Base-by-base conservation (phyloP, 2,797 vertebrate species). In the Xerus rutilus region DNA sequence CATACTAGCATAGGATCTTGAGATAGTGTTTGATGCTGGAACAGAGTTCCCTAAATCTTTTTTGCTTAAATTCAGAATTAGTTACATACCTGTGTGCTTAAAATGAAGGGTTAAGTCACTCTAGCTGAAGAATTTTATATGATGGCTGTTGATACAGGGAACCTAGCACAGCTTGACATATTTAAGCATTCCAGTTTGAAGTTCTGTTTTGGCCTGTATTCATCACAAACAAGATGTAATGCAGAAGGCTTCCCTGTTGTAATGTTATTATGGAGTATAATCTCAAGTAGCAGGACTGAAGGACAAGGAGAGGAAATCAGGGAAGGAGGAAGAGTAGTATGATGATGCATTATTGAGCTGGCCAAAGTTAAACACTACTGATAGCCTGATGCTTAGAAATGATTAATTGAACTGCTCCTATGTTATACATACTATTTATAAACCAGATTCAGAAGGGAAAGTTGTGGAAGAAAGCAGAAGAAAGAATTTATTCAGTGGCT, bases 1-100 rank as follows among this genome's bases (percentile, higher is more conserved):
- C 54, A 57, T 57, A 57, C 54, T 88, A 49, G 5, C 35, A 43
- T 64, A 76, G 7, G 15, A 62, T n/a, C 21, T 35, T 59, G 35
- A 81, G 30, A 89, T 88, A n/a, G 4, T 92, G 25, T 82, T n/a
- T 86, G 28, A 49, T 92, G 25, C 6, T 86, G 17, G 85, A 94
- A 77, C 39, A 67, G 35, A 90, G 49, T 39, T 65, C n/a, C 21
- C 28, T 89, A 92, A 89, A 78, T 90, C 17, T 59, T 4, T 45
- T 82, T 92, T 89, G 20, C 54, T 18, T 76, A 92, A 92, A 74
- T 85, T 89, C 25, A 82, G 23, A 0, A 43, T 92, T 77, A 76
- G 18, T 77, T 96, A 12, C 20, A n/a, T 78, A 72, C 83, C 20
- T 70, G 12, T 77, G n/a, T 83, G 18, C 17, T 92, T 94, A 82